Evolutionary conservation across 2,888 invertebrate species (phyloP).

Genomic region (Entomobrya multifasciata): DNA sequence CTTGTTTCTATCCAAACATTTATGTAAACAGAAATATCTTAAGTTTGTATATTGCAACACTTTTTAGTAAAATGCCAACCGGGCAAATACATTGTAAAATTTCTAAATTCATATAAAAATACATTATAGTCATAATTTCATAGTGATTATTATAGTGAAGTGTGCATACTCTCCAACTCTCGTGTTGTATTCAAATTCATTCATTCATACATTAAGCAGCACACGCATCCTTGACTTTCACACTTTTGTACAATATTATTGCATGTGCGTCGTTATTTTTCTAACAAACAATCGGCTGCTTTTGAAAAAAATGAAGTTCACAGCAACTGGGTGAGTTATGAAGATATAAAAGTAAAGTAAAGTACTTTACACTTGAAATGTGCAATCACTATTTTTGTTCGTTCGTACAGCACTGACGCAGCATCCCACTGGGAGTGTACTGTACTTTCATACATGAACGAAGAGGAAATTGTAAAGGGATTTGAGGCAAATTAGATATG

Average conservation of each 20-base stretch:
- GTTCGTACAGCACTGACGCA: neutral
- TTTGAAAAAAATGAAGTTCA: conserved; percentile 1
- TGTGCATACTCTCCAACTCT: neutral
- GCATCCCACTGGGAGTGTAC: neutral
- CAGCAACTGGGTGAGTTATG: too few relatives aligned
- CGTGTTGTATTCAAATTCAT: conserved; percentile 36
- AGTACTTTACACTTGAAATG: neutral
- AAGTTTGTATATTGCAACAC: neutral
- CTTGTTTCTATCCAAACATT: conserved; percentile 20
- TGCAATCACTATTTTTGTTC: conserved; percentile 2
- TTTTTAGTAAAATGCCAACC: neutral
- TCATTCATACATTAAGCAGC: conserved; percentile 55
- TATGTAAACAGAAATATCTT: neutral
- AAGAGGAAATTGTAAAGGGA: conserved; percentile 46
- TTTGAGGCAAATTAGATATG: conserved; percentile 76
- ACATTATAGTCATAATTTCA: neutral
- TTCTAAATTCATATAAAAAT: neutral
- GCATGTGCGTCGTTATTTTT: conserved; percentile 39
- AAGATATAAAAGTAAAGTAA: neutral
- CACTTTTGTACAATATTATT: conserved; percentile 34
- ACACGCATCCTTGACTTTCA: conserved; percentile 65
- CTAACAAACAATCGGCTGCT: neutral
- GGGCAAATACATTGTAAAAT: neutral
- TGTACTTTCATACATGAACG: neutral
- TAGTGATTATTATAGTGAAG: conserved; percentile 17